phyloP scores from a whole-genome alignment of 2,113 vertebrate genomes.

The Petrocephalus microphthalmus region DNA sequence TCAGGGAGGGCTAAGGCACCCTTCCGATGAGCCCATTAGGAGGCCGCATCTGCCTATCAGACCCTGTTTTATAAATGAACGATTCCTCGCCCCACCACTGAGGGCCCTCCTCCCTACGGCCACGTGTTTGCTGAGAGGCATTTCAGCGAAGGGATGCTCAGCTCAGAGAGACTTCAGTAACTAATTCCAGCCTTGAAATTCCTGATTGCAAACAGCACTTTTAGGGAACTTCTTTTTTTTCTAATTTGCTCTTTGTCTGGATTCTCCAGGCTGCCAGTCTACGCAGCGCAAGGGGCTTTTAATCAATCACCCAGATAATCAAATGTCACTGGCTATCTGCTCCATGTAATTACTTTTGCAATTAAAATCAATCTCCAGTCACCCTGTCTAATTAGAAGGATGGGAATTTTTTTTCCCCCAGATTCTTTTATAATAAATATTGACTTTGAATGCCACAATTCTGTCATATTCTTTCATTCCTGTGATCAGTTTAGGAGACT shows the following conservation, averaged over 20 bases:
- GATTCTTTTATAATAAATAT: constrained; percentile 99
- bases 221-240: constrained; percentile 65
- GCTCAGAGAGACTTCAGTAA: constrained; percentile 80
- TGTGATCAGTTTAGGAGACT: constrained; percentile 64
- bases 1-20: constrained; percentile 38
- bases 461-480: constrained; percentile 96
- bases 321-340: constrained; percentile 99
- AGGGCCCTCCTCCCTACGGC: constrained; percentile 1
- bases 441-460: constrained; percentile 79
- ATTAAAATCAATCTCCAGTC: constrained; percentile 99
- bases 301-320: constrained; percentile 99
- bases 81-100: constrained; percentile 67
- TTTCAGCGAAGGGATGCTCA: constrained; percentile 28
- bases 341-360: constrained; percentile 99
- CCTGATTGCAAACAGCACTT: constrained; percentile 97
- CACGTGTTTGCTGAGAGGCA: not conserved
- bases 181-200: constrained; percentile 98
- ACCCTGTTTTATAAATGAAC: constrained; percentile 52
- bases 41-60: constrained; percentile 44
- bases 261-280: constrained; percentile 93
- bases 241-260: constrained; percentile 99
- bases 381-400: constrained; percentile 99
- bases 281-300: constrained; percentile 88
- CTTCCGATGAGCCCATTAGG: constrained; percentile 50
- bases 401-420: constrained; percentile 99